These are phyloP conservation scores for Sebastes itinus DNA, from an alignment of 2,797 vertebrate genomes.

Conservation along the genomic window DNA sequence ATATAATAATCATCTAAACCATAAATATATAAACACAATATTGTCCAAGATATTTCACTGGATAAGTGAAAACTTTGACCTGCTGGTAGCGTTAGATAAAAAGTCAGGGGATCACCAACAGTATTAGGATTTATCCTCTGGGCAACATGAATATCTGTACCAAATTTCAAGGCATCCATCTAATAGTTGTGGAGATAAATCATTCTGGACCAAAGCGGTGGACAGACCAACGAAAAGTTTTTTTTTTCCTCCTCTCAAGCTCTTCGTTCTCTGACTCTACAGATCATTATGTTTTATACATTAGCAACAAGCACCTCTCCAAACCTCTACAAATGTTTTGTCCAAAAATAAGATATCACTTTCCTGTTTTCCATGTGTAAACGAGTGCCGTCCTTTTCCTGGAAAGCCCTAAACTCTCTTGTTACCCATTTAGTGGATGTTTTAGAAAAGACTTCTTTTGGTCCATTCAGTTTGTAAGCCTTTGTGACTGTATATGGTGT, in stretches of 20 bases:
- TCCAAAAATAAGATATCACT: not conserved
- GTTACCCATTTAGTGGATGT: not conserved
- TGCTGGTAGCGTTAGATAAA: not conserved
- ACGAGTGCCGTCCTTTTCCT: slow-evolving; percentile 2
- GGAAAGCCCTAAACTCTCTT: not conserved
- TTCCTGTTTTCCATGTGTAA: not conserved
- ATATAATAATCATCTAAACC: too few relatives aligned
- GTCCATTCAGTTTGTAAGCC: slow-evolving; percentile 21
- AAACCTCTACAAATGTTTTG: not conserved
- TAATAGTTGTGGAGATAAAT: not conserved
- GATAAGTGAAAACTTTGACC: not conserved
- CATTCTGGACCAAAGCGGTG: not conserved
- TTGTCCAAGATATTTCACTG: not conserved
- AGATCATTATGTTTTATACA: not conserved
- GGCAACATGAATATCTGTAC: not conserved
- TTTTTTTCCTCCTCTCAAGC: not conserved
- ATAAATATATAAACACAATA: not conserved
- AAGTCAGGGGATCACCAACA: not conserved
- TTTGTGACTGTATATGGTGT: slow-evolving; percentile 58
- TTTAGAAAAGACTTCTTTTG: slow-evolving; percentile 17
- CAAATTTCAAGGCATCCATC: not conserved
- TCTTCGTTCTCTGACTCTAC: not conserved
- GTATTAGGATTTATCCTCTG: not conserved
- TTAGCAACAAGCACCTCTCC: not conserved
- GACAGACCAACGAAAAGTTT: not conserved